Base-by-base conservation (phyloP, 2,888 invertebrate genomes). In the Chrysomela aeneicollis region DNA sequence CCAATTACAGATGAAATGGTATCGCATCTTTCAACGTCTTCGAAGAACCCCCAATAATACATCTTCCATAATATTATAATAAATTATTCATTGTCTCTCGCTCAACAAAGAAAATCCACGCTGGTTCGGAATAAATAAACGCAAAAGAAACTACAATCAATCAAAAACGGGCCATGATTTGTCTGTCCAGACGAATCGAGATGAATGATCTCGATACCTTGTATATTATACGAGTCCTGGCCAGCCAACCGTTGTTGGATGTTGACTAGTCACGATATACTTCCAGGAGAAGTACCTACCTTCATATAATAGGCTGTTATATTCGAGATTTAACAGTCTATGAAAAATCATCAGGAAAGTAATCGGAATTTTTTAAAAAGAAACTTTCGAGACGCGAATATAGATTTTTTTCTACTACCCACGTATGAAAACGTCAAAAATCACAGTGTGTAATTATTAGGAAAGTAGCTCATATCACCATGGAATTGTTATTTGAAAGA, bases 101-200 rank as follows among this genome's bases (percentile, higher is more conserved):
- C 6, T 42, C 42, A 12, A 68, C 66, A 66, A 68, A 66, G 65
- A 59, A 65, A 61, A 59, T 52, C 61, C 62, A 64, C 64, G 61
- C 63, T 53, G 59, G 55, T 61, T 42, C 63, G 62, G 64, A 59
- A 64, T 64, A 69, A 59, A 61, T 60, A 64, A 64, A 62, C 64
- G 59, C 52, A 63, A 42, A 42, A 42, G 42, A 6, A 42, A 10
- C 8, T 68, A 70, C 68, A 58, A 72, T 71, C 71, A 73, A 70
- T 72, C 70, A 66, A 70, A 64, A 42, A n/a, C 42, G 15, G 42
- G 42, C 59, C 69, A 59, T 71, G 74, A 73, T 74, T 74, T 73
- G 74, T 73, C 73, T 68, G 71, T 66, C 63, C 64, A 61, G 68
- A 63, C 64, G 66, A 71, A 71, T 71, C 64, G 72, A 71, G 69